Conservation (phyloP, 2,113 vertebrate genomes). For the Pycnonotus jocosus region DNA sequence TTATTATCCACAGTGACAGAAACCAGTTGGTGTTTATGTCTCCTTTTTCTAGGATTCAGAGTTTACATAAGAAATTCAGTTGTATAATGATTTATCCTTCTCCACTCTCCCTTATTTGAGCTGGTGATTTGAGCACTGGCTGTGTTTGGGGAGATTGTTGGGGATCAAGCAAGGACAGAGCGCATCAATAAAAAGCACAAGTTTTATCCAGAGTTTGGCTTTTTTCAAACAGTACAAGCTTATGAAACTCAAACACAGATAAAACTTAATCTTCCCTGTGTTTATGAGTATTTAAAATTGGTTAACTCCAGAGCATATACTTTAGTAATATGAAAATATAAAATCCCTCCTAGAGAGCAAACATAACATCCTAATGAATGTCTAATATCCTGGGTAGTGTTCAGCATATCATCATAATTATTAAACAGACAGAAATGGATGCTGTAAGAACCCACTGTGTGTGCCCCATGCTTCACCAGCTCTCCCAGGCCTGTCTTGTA, state of each 20-base stretch:
- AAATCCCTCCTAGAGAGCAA: not conserved
- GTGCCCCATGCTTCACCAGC: not conserved
- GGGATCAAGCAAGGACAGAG: not conserved
- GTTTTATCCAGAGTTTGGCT: not conserved
- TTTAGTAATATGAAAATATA: not conserved
- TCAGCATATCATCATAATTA: conserved; percentile 13
- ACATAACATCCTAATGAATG: conserved; percentile 16
- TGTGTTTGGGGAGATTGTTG: not conserved
- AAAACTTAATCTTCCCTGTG: not conserved
- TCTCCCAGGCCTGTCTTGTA: conserved; percentile 39
- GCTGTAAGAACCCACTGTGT: not conserved
- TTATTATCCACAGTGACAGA: not conserved
- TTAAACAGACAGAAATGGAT: conserved; percentile 11
- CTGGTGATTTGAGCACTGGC: not conserved
- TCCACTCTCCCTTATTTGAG: not conserved
- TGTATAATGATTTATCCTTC: not conserved
- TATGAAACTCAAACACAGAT: not conserved
- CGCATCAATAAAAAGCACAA: not conserved
- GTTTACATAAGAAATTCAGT: not conserved
- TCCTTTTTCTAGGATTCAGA: not conserved
- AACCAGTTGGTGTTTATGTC: not conserved
- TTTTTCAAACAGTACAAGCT: not conserved
- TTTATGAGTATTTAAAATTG: not conserved
- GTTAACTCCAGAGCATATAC: not conserved
- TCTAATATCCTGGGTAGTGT: not conserved